These are phyloP conservation scores for Sycophaga agraensis DNA, from an alignment of 1,140 invertebrate genomes.

Conservation along the genomic window DNA sequence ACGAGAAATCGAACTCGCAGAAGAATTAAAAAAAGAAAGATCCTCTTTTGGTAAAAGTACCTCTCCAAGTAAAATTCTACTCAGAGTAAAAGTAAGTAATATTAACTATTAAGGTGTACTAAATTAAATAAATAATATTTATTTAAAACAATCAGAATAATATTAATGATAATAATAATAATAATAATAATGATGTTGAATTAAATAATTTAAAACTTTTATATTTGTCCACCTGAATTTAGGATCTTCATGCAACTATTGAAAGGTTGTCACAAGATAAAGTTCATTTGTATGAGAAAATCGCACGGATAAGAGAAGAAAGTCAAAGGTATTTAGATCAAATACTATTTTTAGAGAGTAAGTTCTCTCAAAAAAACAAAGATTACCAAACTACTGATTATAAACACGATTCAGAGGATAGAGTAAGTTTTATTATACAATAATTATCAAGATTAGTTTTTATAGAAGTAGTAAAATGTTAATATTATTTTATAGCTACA, in stretches of 20 bases:
- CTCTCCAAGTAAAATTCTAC: slow-evolving; percentile 51
- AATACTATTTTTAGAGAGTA: slow-evolving; percentile 36
- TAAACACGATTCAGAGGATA: slow-evolving; percentile 29
- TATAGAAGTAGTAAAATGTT: no score
- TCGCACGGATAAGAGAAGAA: slow-evolving; percentile 35
- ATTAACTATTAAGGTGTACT: slow-evolving; percentile 5
- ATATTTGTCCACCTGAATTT: neutral
- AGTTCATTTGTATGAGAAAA: slow-evolving; percentile 39
- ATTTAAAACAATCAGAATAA: neutral
- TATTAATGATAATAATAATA: neutral
- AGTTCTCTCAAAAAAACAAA: slow-evolving; percentile 33
- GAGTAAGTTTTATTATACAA: slow-evolving; percentile 21
- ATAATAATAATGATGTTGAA: neutral
- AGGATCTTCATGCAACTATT: slow-evolving; percentile 57
- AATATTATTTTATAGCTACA: no score
- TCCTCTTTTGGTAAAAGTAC: slow-evolving; percentile 38
- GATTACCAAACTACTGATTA: slow-evolving; percentile 33
- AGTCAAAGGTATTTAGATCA: slow-evolving; percentile 32
- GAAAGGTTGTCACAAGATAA: slow-evolving; percentile 59
- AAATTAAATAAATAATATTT: neutral
- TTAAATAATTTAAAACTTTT: neutral
- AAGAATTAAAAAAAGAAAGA: slow-evolving; percentile 34
- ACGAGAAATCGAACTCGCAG: slow-evolving; percentile 46
- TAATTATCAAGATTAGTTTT: no score
- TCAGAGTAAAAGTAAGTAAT: slow-evolving; percentile 53